Evolutionary conservation across 2,888 invertebrate genomes (phyloP), one percentile per base, ranked within the genome.

Genomic region (Endomychus coccineus): DNA sequence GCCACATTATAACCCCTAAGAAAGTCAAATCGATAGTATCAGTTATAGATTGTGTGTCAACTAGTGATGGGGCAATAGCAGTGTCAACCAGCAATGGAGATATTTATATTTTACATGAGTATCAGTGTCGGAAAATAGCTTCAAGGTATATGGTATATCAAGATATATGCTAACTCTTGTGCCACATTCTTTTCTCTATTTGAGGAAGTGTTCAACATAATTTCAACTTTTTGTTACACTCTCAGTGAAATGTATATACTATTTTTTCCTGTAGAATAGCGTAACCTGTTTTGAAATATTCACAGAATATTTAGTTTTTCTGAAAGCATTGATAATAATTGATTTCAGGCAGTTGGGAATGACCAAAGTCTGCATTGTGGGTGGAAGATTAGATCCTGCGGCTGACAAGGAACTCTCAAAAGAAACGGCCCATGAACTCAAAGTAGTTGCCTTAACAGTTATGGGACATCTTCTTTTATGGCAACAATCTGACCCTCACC

Each of bases 101-200:
- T 54, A 73, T 85, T 15, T 83, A 75, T 54, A 65, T 82, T 7
- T 64, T 85, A 2, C 78, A 83, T 60, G 78, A 81, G 48, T 77
- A 77, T 58, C 73, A 78, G 45, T 80, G 78, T 60, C 73, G 77
- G 51, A 81, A 77, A 63, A 78, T 84, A 22, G 75, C 77, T 17
- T 73, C 78, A 37, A 79, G 66, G 74, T 73, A 19, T 19, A 19
- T 19, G 21, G 6, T 15, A 29, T 19, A n/a, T 36, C 36, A 2
- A 36, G 29, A 29, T 16, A 29, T 29, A n/a, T n/a, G n/a, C n/a
- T n/a, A n/a, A n/a, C n/a, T n/a, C n/a, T n/a, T n/a, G n/a, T n/a
- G n/a, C n/a, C n/a, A n/a, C n/a, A n/a, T n/a, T n/a, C n/a, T n/a
- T n/a, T n/a, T n/a, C n/a, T n/a, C n/a, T n/a, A n/a, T n/a, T n/a